These are phyloP conservation scores for Odontocerum albicorne DNA, from an alignment of 2,888 invertebrate species.

Conservation along the genomic window DNA sequence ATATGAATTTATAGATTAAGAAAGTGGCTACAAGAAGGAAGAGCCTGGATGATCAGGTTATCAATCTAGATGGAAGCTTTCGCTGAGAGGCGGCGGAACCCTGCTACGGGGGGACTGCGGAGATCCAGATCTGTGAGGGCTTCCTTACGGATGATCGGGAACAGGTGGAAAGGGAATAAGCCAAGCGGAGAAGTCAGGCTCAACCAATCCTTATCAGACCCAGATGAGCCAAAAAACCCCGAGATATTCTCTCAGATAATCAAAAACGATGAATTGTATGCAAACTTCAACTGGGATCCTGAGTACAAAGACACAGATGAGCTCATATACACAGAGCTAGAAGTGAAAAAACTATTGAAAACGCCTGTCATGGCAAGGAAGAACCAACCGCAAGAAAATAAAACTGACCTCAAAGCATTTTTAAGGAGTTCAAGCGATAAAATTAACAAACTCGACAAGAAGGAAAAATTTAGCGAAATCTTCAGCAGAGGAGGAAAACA, in stretches of 20 bases:
- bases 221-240: conserved; percentile 29
- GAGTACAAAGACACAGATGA: conserved; percentile 45
- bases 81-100: conserved; percentile 54
- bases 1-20: too few species aligned
- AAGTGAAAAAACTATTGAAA: conserved; percentile 51
- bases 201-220: conserved; percentile 37
- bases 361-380: conserved; percentile 54
- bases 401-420: conserved; percentile 52
- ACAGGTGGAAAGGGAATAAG: conserved; percentile 59
- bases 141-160: conserved; percentile 66
- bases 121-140: conserved; percentile 71
- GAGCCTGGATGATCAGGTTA: conserved; percentile 7
- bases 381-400: conserved; percentile 44
- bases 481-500: conserved; percentile 42
- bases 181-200: conserved; percentile 45
- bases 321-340: conserved; percentile 50
- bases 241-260: conserved; percentile 40
- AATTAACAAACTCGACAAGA: conserved; percentile 47
- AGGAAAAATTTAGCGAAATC: conserved; percentile 51
- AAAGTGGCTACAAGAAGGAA: too few species aligned
- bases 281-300: conserved; percentile 49
- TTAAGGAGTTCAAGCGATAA: conserved; percentile 29
- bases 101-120: conserved; percentile 51
- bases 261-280: conserved; percentile 47
- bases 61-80: conserved; percentile 51